Evolutionary conservation across 1,140 invertebrate genomes (phyloP).

Genomic region (Drosophila sp.): DNA sequence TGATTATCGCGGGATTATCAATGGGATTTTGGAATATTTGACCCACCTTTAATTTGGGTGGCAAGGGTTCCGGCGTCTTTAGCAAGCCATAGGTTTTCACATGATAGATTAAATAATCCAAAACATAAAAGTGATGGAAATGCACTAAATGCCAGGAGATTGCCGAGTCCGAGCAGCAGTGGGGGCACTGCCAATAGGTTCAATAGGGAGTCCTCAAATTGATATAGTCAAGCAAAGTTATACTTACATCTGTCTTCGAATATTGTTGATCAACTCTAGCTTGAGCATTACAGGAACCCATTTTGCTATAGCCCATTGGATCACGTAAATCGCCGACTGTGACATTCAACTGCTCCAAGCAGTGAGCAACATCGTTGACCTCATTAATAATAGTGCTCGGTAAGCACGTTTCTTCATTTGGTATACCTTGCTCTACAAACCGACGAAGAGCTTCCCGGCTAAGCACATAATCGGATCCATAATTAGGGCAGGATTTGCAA

Average conservation of each 20-base stretch:
- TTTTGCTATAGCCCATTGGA: slow-evolving; percentile 91
- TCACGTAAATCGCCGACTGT: slow-evolving; percentile 94
- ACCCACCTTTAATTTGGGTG: slow-evolving; percentile 44
- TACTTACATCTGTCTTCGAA: slow-evolving; percentile 61
- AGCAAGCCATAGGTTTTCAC: slow-evolving; percentile 91
- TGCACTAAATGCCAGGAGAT: slow-evolving; percentile 98
- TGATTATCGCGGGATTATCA: slow-evolving; percentile 17
- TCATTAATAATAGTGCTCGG: slow-evolving; percentile 89
- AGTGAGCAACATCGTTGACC: slow-evolving; percentile 96
- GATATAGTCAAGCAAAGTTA: slow-evolving; percentile 84
- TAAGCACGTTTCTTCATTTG: slow-evolving; percentile 87
- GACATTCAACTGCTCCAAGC: slow-evolving; percentile 93
- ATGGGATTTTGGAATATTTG: slow-evolving; percentile 39
- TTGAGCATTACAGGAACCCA: slow-evolving; percentile 91
- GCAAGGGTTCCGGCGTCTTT: slow-evolving; percentile 16
- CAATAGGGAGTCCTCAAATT: background rate
- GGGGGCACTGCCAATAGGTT: slow-evolving; percentile 57
- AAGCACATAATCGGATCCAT: slow-evolving; percentile 95
- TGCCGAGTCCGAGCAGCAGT: slow-evolving; percentile 97
- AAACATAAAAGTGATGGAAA: slow-evolving; percentile 96
- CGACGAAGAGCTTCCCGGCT: slow-evolving; percentile 89
- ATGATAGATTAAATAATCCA: slow-evolving; percentile 98
- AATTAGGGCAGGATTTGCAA: slow-evolving; percentile 89
- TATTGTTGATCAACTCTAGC: slow-evolving; percentile 21
- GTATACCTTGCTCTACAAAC: slow-evolving; percentile 89